Base-by-base conservation (phyloP, 1,140 invertebrate genomes). In the Caenorhabditis brenneri region DNA sequence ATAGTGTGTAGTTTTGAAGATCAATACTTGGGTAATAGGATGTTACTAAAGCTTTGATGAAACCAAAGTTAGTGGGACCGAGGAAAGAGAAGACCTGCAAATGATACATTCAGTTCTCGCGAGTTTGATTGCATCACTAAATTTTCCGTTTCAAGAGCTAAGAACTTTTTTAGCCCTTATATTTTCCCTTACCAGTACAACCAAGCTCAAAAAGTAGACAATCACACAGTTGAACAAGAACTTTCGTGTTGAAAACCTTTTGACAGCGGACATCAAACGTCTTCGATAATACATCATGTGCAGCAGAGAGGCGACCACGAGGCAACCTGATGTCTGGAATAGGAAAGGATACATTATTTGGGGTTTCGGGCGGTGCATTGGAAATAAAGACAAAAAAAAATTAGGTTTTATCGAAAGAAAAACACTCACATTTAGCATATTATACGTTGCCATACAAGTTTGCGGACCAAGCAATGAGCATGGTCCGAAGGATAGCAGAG, bases 71-170 rank as follows among this genome's bases (percentile, higher is more conserved):
- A 1, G 36, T 74, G 7, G 65, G 65, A 15, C 65, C 65, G 22
- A 74, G 36, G 65, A 39, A 74, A 4, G 65, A 74, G 36, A 74
- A 74, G 24, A 74, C 42, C 65, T 74, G 65, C 10, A 74, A 74
- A 27, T 24, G 6, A 7, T 6, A 46, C n/a, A n/a, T n/a, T n/a
- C n/a, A n/a, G n/a, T n/a, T n/a, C n/a, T n/a, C n/a, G n/a, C n/a
- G n/a, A n/a, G n/a, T n/a, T n/a, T n/a, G n/a, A n/a, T n/a, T n/a
- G n/a, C n/a, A n/a, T n/a, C n/a, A n/a, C n/a, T n/a, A n/a, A n/a
- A n/a, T n/a, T n/a, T n/a, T n/a, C n/a, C n/a, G n/a, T n/a, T n/a
- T n/a, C n/a, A n/a, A n/a, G n/a, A n/a, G n/a, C n/a, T n/a, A n/a
- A n/a, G n/a, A n/a, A n/a, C n/a, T n/a, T n/a, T n/a, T n/a, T n/a